Evolutionary conservation across 53 echinoderm and acorn worm species (phyloP), one percentile per base, ranked within the genome.

Genomic region (Astropecten irregularis): DNA sequence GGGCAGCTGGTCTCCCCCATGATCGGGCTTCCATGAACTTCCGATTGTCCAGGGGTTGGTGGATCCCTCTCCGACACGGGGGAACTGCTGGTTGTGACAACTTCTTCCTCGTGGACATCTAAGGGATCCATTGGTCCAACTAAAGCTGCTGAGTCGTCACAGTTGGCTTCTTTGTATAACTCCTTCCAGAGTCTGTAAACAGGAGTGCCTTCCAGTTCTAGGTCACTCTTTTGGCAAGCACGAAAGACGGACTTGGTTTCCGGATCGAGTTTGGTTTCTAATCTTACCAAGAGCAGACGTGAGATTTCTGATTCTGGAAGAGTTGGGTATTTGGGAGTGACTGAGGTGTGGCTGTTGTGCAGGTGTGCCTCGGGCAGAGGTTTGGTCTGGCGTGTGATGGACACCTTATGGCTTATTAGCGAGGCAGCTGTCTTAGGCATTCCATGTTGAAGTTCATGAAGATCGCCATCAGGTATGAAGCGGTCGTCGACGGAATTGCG

Each of bases 151-250:
- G 19, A 7, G 40, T 33, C 40, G 9, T 16, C 20, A 21, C 40
- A 0, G 36, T 35, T 16, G 2, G 66, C 86, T 36, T 74, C 86
- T 15, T 49, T 40, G 48, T 76, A 76, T 1, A 86, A 38, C 25
- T 86, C 71, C 37, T 76, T 86, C 86, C 86, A 86, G 13, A 64
- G 54, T 22, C 39, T 20, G 55, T 57, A 86, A 7, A 74, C 25
- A 0, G 65, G 52, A 11, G 86, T 39, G 28, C 36, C 56, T 0
- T 39, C 37, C 11, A 28, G 46, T 25, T 35, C 71, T 1, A 51
- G 51, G 20, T 86, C 46, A 27, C 37, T 9, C 49, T 37, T 21
- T 0, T 64, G 73, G 47, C 71, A 76, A 23, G 49, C 57, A 27
- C 48, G 86, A 22, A 49, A 76, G 28, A 71, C 36, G 13, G 18